phyloP scores from a whole-genome alignment of 2,797 vertebrate genomes.

The Acrocephalus scirpaceus region DNA sequence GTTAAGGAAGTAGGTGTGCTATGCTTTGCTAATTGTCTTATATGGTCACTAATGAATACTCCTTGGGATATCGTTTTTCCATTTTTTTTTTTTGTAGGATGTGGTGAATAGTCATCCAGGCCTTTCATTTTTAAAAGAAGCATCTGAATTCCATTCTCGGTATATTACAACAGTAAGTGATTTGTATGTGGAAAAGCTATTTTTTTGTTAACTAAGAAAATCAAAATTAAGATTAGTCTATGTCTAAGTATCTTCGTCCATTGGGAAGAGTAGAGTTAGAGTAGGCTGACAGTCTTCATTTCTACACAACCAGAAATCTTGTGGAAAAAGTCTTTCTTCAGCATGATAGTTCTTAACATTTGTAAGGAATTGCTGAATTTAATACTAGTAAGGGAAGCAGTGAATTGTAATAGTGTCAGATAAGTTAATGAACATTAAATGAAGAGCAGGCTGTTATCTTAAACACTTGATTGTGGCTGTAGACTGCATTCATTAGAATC shows the following conservation, averaged over 20 bases:
- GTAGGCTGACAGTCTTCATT: background rate
- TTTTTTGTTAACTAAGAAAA: background rate
- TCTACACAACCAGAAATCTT: background rate
- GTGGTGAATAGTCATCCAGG: conserved; percentile 93
- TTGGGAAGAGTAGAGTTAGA: background rate
- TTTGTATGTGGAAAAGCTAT: conserved; percentile 1
- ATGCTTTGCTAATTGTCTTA: background rate
- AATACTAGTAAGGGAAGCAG: background rate
- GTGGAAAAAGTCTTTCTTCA: background rate
- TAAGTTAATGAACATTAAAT: background rate
- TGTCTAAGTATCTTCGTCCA: background rate
- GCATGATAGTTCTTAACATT: background rate
- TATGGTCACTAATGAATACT: background rate
- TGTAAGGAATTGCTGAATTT: background rate
- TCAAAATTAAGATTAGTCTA: background rate
- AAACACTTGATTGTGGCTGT: background rate
- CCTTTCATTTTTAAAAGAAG: conserved; percentile 92
- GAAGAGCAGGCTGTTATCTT: background rate
- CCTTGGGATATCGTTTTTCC: background rate
- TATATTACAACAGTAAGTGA: conserved; percentile 95
- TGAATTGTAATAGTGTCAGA: background rate
- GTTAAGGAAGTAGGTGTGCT: background rate
- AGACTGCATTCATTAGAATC: background rate
- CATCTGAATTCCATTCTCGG: conserved; percentile 93
- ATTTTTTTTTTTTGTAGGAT: conserved; percentile 77